Evolutionary conservation across 2,113 vertebrate genomes (phyloP).

Genomic region (Zapus hudsonius): DNA sequence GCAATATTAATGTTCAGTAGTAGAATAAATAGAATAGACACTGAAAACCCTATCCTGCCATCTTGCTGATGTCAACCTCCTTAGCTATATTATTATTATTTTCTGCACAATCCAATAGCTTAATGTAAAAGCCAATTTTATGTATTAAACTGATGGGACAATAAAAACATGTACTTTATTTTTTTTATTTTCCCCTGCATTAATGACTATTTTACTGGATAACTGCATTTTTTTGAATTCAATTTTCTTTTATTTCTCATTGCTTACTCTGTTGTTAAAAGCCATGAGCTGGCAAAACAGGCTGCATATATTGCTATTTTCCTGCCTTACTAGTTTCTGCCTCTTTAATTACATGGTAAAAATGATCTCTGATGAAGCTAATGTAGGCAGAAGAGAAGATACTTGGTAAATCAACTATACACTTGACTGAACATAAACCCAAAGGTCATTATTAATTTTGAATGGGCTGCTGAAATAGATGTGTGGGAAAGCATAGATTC

Average conservation of each 20-base stretch:
- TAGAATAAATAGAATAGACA: neutral
- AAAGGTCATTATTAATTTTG: slow-evolving; percentile 23
- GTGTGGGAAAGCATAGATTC: neutral
- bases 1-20: neutral
- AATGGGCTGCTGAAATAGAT: neutral
- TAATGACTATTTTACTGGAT: slow-evolving; percentile 8
- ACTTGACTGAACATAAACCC: neutral
- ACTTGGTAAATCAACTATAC: neutral
- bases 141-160: neutral
- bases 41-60: neutral
- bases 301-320: slow-evolving; percentile 1
- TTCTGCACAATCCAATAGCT: neutral
- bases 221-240: neutral
- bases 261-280: slow-evolving; percentile 12
- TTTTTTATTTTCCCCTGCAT: neutral
- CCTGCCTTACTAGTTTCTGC: slow-evolving; percentile 21
- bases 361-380: slow-evolving; percentile 50
- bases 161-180: neutral
- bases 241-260: neutral
- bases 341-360: slow-evolving; percentile 35
- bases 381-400: neutral
- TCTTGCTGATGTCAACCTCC: neutral
- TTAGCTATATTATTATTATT: neutral
- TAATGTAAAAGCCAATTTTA: slow-evolving; percentile 38
- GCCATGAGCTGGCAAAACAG: neutral